Base-by-base conservation (phyloP, 2,797 vertebrate genomes). In the Heterohyrax brucei region DNA sequence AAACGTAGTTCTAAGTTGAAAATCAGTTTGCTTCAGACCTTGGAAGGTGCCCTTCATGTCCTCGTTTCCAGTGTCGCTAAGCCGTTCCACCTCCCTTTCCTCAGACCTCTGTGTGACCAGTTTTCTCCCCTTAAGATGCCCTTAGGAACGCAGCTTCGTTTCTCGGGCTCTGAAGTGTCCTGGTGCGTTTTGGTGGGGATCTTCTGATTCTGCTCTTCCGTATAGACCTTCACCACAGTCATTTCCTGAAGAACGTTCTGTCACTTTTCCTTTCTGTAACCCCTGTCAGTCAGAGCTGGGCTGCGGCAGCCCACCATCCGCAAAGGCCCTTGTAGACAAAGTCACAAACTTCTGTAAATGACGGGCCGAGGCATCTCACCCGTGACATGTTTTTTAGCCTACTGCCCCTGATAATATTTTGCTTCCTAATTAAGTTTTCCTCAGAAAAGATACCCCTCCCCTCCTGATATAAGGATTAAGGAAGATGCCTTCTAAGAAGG, bases 11-110 rank as follows among this genome's bases (percentile, higher is more conserved):
- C 39, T 39, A n/a, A 76, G 56, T 82, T 82, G 28, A 81, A 93
- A 96, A 75, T 53, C 39, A 39, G 89, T 95, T 93, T 73, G 72
- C 80, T 83, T 92, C 39, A 92, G 84, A 91, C 78, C 82, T 86
- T 50, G 89, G 59, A 92, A 94, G 39, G 21, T 39, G 39, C 39
- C 39, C 24, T 73, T 80, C 22, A 64, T 19, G 56, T 28, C 16
- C 21, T 66, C 66, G 33, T n/a, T 88, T 84, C 12, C 46, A 77
- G 39, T 70, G 44, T 44, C 66, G 64, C 66, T 87, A 39, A 72
- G 22, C 59, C 72, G 16, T 82, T 66, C 77, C 26, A 79, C 68
- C 19, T 80, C 10, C 62, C 80, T 91, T 79, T 79, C 33, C 68
- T 50, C 79, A 89, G 61, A 22, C 12, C 13, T 82, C 77, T 83